These are phyloP conservation scores for Lysiphlebus fabarum DNA, from an alignment of 1,140 invertebrate genomes.

Conservation along the genomic window DNA sequence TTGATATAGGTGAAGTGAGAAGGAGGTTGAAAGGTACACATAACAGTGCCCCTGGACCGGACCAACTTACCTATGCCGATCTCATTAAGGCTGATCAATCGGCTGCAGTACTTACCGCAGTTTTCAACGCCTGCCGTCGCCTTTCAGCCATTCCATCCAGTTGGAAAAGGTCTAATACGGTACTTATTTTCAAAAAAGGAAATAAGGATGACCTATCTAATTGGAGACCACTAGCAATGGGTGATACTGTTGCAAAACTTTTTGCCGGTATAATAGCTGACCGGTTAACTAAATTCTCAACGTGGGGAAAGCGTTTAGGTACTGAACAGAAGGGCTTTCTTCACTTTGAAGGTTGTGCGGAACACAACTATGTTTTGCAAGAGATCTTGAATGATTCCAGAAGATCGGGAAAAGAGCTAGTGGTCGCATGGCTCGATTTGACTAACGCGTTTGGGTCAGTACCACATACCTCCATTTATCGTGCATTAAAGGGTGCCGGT, in stretches of 20 bases:
- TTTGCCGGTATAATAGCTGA: constrained; percentile 13
- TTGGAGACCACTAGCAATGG: constrained; percentile 37
- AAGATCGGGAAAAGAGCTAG: constrained; percentile 20
- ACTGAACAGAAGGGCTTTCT: constrained; percentile 36
- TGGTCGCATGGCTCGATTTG: constrained; percentile 40
- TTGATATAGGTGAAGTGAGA: neutral
- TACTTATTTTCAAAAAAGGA: constrained; percentile 34
- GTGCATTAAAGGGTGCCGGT: constrained; percentile 17
- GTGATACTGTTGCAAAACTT: constrained; percentile 24
- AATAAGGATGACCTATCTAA: constrained; percentile 22
- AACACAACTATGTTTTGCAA: constrained; percentile 37
- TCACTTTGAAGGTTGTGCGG: constrained; percentile 33
- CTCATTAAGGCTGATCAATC: neutral
- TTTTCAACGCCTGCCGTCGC: constrained; percentile 4
- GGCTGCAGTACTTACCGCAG: neutral
- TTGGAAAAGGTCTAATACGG: constrained; percentile 22
- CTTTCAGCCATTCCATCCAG: neutral
- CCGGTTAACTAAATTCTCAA: neutral
- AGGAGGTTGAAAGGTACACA: neutral
- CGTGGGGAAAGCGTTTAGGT: constrained; percentile 12
- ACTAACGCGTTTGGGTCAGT: constrained; percentile 40
- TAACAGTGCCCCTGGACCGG: neutral
- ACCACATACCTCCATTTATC: constrained; percentile 35
- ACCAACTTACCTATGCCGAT: neutral
- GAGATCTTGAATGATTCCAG: constrained; percentile 30